A percentile compares a stretch with the other conserved stretches of the same genome.
Conservation (phyloP, 2,113 vertebrate species). For the Rana temporaria region DNA sequence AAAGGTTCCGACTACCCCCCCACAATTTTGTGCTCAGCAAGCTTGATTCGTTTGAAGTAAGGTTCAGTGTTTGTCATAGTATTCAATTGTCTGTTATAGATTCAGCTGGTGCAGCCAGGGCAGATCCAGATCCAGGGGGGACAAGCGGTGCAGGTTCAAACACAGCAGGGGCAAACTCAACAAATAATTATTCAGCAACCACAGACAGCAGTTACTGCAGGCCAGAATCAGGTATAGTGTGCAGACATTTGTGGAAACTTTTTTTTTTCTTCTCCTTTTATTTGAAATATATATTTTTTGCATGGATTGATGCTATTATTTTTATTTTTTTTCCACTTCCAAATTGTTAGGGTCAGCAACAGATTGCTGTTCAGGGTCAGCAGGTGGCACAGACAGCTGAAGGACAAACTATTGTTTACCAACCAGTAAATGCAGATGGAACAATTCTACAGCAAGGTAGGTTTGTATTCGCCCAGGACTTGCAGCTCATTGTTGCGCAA, state of each 20-base stretch:
- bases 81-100: constrained; percentile 68
- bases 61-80: not conserved
- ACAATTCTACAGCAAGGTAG: constrained; percentile 97
- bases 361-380: constrained; percentile 96
- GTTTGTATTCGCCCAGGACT: not conserved
- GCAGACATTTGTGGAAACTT: not conserved
- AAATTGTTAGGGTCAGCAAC: constrained; percentile 83
- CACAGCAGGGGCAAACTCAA: constrained; percentile 95
- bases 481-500: not conserved
- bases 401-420: constrained; percentile 98
- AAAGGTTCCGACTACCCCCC: not conserved
- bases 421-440: constrained; percentile 96
- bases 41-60: not conserved
- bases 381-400: constrained; percentile 97
- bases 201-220: constrained; percentile 94
- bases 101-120: constrained; percentile 93
- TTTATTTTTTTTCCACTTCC: constrained; percentile 25
- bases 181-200: constrained; percentile 99
- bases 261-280: not conserved
- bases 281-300: not conserved
- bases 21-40: too few relatives aligned
- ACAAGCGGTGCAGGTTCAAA: constrained; percentile 94
- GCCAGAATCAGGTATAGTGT: constrained; percentile 91
- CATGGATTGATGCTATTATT: not conserved
- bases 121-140: constrained; percentile 98